Base-by-base conservation (phyloP, 1,140 invertebrate species). In the Heterodera schachtii region DNA sequence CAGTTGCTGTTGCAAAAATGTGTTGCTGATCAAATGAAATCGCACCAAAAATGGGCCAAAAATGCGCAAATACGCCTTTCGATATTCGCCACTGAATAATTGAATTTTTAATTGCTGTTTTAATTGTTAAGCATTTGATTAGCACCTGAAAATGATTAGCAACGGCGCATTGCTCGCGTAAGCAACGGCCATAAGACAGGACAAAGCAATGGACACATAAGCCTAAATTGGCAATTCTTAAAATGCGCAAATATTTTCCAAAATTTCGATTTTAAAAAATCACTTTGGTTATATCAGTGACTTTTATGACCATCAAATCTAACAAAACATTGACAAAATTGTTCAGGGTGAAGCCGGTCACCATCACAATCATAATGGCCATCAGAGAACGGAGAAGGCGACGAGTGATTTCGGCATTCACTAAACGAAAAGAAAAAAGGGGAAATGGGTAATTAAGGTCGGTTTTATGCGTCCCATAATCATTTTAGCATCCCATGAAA, bases 91-190 rank as follows among this genome's bases (percentile, higher is more conserved):
- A n/a, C n/a, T n/a, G n/a, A n/a, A n/a, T n/a, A n/a, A n/a, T n/a
- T n/a, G n/a, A n/a, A n/a, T n/a, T n/a, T n/a, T n/a, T n/a, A n/a
- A n/a, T n/a, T n/a, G n/a, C n/a, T n/a, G n/a, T n/a, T n/a, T n/a
- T n/a, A n/a, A n/a, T n/a, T n/a, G n/a, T n/a, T n/a, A n/a, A n/a
- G n/a, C n/a, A n/a, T n/a, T n/a, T n/a, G n/a, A n/a, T 49, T 6
- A 49, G 47, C 66, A 71, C 69, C 69, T 71, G 44, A 71, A 71
- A 1, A 46, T 46, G 21, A 71, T 46, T 31, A 71, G 21, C 31
- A 71, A 19, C 31, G 69, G 69, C n/a, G 69, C 69, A 31, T 71
- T 71, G 69, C 69, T 71, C 31, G 69, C 69, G 19, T 43, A 71
- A 41, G 69, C 69, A 13, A 71, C 41, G 31, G 69, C 69, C 31